Conservation (phyloP, 2,888 invertebrate species). For the Ferdinandea cuprea region DNA sequence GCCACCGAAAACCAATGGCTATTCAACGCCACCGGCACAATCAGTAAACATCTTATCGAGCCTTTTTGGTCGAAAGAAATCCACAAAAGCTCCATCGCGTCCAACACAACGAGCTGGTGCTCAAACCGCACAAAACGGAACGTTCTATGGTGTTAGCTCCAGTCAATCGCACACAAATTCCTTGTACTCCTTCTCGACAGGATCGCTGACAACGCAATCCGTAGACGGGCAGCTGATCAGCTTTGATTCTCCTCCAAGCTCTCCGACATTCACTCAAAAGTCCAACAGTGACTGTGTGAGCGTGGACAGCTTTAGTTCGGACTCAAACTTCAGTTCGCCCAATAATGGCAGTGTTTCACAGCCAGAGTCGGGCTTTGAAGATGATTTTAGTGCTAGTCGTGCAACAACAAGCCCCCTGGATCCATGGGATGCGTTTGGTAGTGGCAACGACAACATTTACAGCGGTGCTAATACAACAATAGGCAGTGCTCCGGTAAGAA, state of each 20-base stretch:
- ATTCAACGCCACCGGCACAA: conserved; percentile 76
- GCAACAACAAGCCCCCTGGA: conserved; percentile 81
- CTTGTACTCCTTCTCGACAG: conserved; percentile 48
- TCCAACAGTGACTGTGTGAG: conserved; percentile 90
- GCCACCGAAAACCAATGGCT: conserved; percentile 76
- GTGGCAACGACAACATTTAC: conserved; percentile 34
- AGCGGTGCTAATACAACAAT: conserved; percentile 78
- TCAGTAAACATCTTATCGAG: conserved; percentile 80
- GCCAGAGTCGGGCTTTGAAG: conserved; percentile 92
- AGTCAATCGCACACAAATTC: conserved; percentile 65
- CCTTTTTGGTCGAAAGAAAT: conserved; percentile 81
- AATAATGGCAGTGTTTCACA: conserved; percentile 87
- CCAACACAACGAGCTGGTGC: conserved; percentile 36
- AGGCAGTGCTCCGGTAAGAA: conserved; percentile 81
- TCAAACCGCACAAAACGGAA: conserved; percentile 27
- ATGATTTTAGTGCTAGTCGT: conserved; percentile 87
- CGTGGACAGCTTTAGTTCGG: conserved; percentile 90
- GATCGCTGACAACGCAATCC: conserved; percentile 20
- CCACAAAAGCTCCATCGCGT: conserved; percentile 68
- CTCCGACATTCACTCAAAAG: conserved; percentile 89
- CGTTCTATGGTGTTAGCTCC: conserved; percentile 26
- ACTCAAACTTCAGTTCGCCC: conserved; percentile 86
- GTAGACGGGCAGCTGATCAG: conserved; percentile 85
- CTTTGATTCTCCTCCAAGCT: conserved; percentile 89
- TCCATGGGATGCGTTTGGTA: conserved; percentile 82